Percentiles rank a stretch among this genome's conserved stretches.
These are phyloP conservation scores for Clamator glandarius DNA, from an alignment of 2,797 vertebrate genomes.

Conservation along the genomic window DNA sequence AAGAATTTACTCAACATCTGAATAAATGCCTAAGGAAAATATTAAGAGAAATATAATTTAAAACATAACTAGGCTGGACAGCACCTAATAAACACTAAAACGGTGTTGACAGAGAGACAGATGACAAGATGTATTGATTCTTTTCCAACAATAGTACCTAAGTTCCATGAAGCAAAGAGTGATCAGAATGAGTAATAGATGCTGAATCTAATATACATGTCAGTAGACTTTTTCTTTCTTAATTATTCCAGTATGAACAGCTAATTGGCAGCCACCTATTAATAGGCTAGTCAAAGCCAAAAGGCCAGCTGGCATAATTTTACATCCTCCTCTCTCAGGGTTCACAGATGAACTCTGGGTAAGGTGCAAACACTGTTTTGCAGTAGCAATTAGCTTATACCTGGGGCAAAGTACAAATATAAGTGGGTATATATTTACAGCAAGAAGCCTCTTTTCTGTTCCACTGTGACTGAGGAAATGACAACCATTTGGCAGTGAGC, in stretches of 20 bases:
- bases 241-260: slow-evolving; percentile 5
- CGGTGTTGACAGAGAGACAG: background rate
- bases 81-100: background rate
- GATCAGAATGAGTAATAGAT: background rate
- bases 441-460: slow-evolving; percentile 65
- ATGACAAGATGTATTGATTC: background rate
- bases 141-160: background rate
- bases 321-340: background rate
- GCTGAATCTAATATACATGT: background rate
- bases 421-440: slow-evolving; percentile 31
- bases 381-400: slow-evolving; percentile 63
- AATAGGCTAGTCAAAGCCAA: slow-evolving; percentile 43
- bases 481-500: slow-evolving; percentile 32
- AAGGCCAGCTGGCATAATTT: slow-evolving; percentile 37
- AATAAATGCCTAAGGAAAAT: background rate
- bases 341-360: slow-evolving; percentile 32
- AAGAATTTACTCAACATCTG: background rate
- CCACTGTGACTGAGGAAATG: slow-evolving; percentile 41
- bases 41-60: background rate
- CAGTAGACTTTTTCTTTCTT: background rate
- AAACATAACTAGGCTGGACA: background rate
- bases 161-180: background rate
- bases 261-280: slow-evolving; percentile 46
- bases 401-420: slow-evolving; percentile 65
- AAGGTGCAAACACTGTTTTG: slow-evolving; percentile 48